A percentile compares a stretch with the other conserved stretches of the same genome.
Evolutionary conservation across 2,113 vertebrate genomes (phyloP).

Genomic region (Circaetus cinerascens): DNA sequence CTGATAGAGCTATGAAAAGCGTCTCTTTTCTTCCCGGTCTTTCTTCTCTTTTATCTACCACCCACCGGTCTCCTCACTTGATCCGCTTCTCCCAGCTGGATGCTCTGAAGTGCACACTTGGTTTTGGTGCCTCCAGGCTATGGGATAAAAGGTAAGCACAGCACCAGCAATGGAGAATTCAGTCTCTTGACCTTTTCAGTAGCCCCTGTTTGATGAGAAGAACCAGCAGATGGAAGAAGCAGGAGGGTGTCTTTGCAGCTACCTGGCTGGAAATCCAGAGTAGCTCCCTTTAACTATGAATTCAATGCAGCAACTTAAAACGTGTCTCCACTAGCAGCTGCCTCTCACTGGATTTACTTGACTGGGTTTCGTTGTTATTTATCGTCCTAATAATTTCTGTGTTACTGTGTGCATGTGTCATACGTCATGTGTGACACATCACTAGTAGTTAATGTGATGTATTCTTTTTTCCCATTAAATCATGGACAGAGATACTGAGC

Average conservation of each 20-base stretch:
- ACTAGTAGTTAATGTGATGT: not conserved
- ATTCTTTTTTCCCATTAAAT: not conserved
- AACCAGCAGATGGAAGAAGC: not conserved
- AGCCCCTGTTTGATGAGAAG: not conserved
- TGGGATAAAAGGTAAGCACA: not conserved
- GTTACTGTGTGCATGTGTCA: not conserved
- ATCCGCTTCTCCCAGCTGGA: not conserved
- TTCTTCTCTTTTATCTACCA: not conserved
- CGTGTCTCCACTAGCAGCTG: not conserved
- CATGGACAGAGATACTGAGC: not conserved
- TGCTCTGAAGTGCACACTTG: not conserved
- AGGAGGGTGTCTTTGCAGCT: not conserved
- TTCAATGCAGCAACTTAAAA: not conserved
- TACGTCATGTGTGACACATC: not conserved
- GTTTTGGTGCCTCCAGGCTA: not conserved
- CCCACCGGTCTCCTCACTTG: not conserved
- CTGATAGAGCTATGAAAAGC: not conserved
- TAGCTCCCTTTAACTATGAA: not conserved
- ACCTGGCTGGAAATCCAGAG: not conserved
- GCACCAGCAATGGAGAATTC: not conserved
- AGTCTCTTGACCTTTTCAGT: not conserved
- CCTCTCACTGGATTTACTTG: not conserved
- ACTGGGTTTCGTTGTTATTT: not conserved
- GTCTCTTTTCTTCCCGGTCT: not conserved
- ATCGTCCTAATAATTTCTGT: not conserved